phyloP scores from a whole-genome alignment of 1,140 invertebrate species.

The Araneus ventricosus region DNA sequence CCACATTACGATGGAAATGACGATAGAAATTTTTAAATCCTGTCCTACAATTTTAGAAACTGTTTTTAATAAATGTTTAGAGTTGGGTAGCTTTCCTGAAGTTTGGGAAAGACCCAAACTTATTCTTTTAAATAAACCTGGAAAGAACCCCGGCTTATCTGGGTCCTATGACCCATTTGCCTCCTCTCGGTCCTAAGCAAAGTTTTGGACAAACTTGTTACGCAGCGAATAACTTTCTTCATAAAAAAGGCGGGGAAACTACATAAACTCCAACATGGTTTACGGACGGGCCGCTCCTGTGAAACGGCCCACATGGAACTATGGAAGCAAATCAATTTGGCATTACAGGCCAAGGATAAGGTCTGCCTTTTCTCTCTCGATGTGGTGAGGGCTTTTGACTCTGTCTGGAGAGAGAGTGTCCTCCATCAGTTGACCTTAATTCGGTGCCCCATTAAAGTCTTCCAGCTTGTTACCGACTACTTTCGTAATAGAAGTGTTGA shows the following conservation, averaged over 20 bases:
- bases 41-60: background rate
- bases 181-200: constrained; percentile 56
- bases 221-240: background rate
- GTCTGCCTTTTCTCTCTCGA: background rate
- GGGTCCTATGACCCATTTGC: constrained; percentile 76
- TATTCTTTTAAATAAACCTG: constrained; percentile 75
- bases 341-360: no score
- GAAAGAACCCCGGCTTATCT: constrained; percentile 70
- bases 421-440: background rate
- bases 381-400: background rate
- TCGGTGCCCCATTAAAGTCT: background rate
- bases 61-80: background rate
- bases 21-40: background rate
- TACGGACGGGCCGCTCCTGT: background rate
- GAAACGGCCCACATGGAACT: background rate
- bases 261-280: background rate
- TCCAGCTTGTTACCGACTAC: background rate
- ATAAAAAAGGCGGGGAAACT: background rate
- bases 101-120: constrained; percentile 76
- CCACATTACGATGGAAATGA: background rate
- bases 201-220: constrained; percentile 47
- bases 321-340: background rate
- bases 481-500: background rate
- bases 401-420: background rate
- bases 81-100: constrained; percentile 39